A percentile compares a stretch with the other conserved stretches of the same genome.
Conservation (phyloP, 2,888 invertebrate genomes). For the Melieria picta region DNA sequence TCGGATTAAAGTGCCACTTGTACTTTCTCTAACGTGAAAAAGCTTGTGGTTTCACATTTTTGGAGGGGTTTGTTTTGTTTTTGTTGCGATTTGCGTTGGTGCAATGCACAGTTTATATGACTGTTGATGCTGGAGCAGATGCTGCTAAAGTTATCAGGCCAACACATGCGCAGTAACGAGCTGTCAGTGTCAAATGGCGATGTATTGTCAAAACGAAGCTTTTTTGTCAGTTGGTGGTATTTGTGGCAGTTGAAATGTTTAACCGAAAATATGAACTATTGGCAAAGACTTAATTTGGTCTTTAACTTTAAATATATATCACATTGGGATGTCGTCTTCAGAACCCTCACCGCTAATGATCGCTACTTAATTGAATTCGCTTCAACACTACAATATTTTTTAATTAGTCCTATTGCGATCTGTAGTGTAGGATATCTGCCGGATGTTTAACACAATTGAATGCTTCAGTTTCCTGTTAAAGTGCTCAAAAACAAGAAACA, state of each 20-base stretch:
- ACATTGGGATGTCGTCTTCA: not conserved
- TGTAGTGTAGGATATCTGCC: too few relatives aligned
- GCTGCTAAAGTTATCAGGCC: not conserved
- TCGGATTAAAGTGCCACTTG: conserved; percentile 4
- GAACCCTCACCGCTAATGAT: too few relatives aligned
- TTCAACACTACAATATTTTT: too few relatives aligned
- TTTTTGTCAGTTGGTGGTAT: not conserved
- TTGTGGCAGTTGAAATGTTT: not conserved
- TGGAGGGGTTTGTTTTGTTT: too few relatives aligned
- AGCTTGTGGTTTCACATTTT: not conserved
- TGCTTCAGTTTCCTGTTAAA: too few relatives aligned
- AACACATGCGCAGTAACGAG: not conserved
- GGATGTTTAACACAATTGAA: too few relatives aligned
- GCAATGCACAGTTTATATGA: not conserved
- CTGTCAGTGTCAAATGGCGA: not conserved
- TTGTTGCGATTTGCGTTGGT: too few relatives aligned
- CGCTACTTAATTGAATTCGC: too few relatives aligned
- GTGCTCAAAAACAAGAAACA: too few relatives aligned
- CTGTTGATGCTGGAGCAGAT: not conserved
- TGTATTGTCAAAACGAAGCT: not conserved
- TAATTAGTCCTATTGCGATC: too few relatives aligned
- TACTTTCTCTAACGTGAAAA: not conserved
- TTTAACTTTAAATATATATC: not conserved
- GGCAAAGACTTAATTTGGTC: conserved; percentile 7
- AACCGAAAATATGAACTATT: not conserved